Base-by-base conservation (phyloP, 2,888 invertebrate species). In the Papilio demoleus region DNA sequence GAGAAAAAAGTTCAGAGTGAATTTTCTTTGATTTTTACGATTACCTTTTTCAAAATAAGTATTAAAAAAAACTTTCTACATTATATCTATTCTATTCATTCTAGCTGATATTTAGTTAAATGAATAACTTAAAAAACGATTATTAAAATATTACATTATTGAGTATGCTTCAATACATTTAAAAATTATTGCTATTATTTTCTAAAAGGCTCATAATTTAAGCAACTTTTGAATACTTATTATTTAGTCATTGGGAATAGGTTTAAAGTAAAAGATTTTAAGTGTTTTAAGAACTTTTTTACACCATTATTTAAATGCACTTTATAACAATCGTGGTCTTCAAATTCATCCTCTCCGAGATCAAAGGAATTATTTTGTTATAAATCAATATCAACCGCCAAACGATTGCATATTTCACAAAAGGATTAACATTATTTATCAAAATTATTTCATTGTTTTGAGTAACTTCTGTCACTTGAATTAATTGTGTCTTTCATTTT, bases 341-440 rank as follows among this genome's bases (percentile, higher is more conserved):
- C 14, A 24, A 58, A 42, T 40, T 53, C 19, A 42, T 42, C 31
- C 34, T 22, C 42, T 67, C 22, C 12, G 38, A 34, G 22, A 56
- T 67, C 62, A 63, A 67, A 63, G 67, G 34, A 62, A 67, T 67
- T 61, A 56, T 50, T 67, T 56, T 8, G 2, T 19, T 36, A n/a
- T 34, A 67, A 67, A 45, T 62, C 40, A 62, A 53, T 67, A 40
- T 50, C n/a, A 14, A 38, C 19, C n/a, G 1, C 22, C 11, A 31
- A 47, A 14, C 63, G 14, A 64, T 24, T 24, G 36, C 53, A 22
- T 24, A 34, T 53, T 64, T 38, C 64, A 31, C 64, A 17, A 64
- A 50, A 17, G 64, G 50, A 38, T 64, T 64, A 50, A 27, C 53
- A 19, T 38, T 64, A 24, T 64, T 38, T 36, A 36, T 11, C 34